phyloP scores from a whole-genome alignment of 2,888 invertebrate species.

The Oxycera nigricornis region DNA sequence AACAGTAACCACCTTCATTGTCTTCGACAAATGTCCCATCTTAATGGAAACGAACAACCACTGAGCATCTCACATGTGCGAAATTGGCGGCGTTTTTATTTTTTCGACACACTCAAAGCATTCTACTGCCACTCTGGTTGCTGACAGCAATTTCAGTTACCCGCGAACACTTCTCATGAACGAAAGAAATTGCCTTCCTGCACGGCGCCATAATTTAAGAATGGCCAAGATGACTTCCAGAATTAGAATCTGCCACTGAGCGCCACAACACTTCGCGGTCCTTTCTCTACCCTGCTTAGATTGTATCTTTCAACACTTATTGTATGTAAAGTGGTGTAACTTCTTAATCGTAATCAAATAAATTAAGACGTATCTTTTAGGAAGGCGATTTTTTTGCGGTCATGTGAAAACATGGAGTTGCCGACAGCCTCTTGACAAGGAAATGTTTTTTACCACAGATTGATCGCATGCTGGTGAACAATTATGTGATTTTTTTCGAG shows the following conservation, averaged over 20 bases:
- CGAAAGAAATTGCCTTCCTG: constrained; percentile 19
- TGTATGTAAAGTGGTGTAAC: constrained; percentile 34
- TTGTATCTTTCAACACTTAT: constrained; percentile 29
- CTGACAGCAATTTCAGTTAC: constrained; percentile 10
- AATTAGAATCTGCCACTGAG: constrained; percentile 26
- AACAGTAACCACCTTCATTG: constrained; percentile 19
- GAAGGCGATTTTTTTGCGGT: constrained; percentile 17
- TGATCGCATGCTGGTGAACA: constrained; percentile 7
- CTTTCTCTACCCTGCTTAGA: constrained; percentile 14
- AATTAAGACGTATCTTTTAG: constrained; percentile 32
- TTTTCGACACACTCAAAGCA: constrained; percentile 8
- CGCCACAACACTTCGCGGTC: background rate
- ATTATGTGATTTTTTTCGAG: no score
- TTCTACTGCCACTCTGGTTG: constrained; percentile 7
- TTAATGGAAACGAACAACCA: constrained; percentile 17
- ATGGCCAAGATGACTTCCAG: constrained; percentile 22
- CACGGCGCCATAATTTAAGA: constrained; percentile 16
- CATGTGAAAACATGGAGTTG: background rate
- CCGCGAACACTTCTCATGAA: background rate
- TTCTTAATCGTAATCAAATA: constrained; percentile 36
- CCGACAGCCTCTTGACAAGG: constrained; percentile 4
- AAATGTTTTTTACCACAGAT: constrained; percentile 20
- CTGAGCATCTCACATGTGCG: background rate
- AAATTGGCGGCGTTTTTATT: background rate
- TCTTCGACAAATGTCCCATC: constrained; percentile 17